These are phyloP conservation scores for Hypocryptadius cinnamomeus DNA, from an alignment of 2,113 vertebrate species.

Conservation along the genomic window DNA sequence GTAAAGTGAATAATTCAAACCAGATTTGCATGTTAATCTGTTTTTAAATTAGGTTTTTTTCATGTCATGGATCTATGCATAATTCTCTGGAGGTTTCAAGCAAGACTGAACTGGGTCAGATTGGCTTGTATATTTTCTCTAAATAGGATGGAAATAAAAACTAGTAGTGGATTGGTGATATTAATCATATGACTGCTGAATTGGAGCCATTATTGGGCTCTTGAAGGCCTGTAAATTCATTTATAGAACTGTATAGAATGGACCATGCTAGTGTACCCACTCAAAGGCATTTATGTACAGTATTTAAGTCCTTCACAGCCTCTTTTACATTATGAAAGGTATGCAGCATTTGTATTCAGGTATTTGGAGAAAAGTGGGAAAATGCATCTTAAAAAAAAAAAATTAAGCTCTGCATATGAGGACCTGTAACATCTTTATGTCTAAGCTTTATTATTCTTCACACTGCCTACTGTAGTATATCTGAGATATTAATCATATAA, in stretches of 20 bases:
- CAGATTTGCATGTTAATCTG: constrained; percentile 42
- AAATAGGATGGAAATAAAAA: constrained; percentile 36
- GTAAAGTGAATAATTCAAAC: constrained; percentile 13
- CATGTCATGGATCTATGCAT: not conserved
- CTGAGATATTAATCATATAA: constrained; percentile 5
- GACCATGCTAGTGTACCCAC: not conserved
- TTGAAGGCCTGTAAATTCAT: not conserved
- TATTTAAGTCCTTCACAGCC: not conserved
- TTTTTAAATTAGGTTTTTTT: constrained; percentile 29
- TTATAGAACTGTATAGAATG: not conserved
- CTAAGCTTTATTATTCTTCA: not conserved
- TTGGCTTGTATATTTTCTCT: constrained; percentile 26
- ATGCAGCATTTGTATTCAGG: not conserved
- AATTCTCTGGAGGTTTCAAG: constrained; percentile 49
- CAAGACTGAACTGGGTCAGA: constrained; percentile 42
- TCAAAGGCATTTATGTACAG: not conserved
- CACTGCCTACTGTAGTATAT: not conserved
- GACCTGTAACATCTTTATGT: not conserved
- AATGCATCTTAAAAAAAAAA: not conserved
- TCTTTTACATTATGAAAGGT: not conserved
- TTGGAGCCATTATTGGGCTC: not conserved
- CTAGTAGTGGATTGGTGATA: not conserved
- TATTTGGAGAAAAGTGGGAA: not conserved
- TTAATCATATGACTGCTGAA: constrained; percentile 19
- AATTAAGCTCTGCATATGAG: not conserved